Base-by-base conservation (phyloP, 2,113 vertebrate species). In the Malurus melanocephalus region DNA sequence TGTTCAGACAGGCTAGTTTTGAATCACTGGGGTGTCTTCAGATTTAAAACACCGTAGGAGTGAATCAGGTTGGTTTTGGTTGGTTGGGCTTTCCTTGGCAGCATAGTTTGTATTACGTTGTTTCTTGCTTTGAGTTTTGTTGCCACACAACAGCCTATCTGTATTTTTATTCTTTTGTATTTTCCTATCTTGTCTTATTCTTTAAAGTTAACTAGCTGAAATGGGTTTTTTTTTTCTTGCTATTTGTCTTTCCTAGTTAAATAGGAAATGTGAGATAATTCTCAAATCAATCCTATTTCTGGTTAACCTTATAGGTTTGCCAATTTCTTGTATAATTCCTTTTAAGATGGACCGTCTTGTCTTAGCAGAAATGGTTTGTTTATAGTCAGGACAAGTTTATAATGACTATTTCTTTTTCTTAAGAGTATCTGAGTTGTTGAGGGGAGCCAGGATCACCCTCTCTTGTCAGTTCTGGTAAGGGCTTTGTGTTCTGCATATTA, bases 1-100 rank as follows among this genome's bases (percentile, higher is more conserved):
- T 93, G 75, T 91, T 83, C 72, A 74, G 40, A 48, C 65, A 80
- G 48, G 85, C 56, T 74, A 27, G 10, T 87, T 88, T 73, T 86
- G 67, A 65, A 76, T 68, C 26, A 28, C 11, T 38, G 40, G 14
- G 4, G 3, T 79, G 16, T 66, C 60, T 87, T 85, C 33, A 75
- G 30, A 28, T 56, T 53, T 73, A 55, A 69, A 86, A 43, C 5
- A 57, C 13, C 24, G 17, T 55, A 40, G 19, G 15, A 15, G 6
- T 84, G 35, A 88, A 78, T 59, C 45, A 24, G 35, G 32, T 45
- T 60, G 4, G 5, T 21, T 38, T 84, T 79, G 22, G 2, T 38
- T 57, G 11, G 4, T 40, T 13, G 4, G 5, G 5, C 18, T 52
- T 52, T 33, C 45, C 69, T 46, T 61, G 33, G 59, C 55, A 59